phyloP scores from a whole-genome alignment of 1,140 invertebrate genomes.

The Chironomus striatipennis region DNA sequence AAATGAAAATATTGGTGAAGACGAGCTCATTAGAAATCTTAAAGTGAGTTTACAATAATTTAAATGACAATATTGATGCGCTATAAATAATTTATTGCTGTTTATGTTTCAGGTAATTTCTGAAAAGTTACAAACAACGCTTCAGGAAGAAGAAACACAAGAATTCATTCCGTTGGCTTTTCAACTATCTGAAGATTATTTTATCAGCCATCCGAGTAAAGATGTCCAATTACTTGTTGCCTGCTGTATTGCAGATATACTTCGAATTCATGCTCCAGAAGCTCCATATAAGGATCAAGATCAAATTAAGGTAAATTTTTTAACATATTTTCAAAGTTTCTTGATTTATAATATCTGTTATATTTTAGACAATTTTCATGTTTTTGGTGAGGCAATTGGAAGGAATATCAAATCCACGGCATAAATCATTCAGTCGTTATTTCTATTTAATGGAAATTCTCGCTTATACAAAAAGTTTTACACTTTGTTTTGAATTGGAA shows the following conservation, averaged over 20 bases:
- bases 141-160: background rate
- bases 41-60: background rate
- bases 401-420: background rate
- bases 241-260: background rate
- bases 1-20: background rate
- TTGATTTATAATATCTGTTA: too few species aligned
- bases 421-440: background rate
- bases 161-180: background rate
- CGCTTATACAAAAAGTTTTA: background rate
- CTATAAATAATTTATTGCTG: background rate
- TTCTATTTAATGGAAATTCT: slow-evolving; percentile 8
- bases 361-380: slow-evolving; percentile 14
- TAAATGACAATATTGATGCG: background rate
- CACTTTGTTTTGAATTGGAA: background rate
- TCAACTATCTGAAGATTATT: background rate
- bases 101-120: background rate
- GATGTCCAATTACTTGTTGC: slow-evolving; percentile 10
- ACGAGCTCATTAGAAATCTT: background rate
- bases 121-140: background rate
- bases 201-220: background rate
- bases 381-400: background rate
- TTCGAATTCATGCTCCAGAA: background rate
- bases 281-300: background rate
- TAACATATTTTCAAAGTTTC: too few species aligned
- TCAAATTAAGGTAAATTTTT: background rate